These are phyloP conservation scores for Mamestra configurata DNA, from an alignment of 1,140 invertebrate species.

Conservation along the genomic window DNA sequence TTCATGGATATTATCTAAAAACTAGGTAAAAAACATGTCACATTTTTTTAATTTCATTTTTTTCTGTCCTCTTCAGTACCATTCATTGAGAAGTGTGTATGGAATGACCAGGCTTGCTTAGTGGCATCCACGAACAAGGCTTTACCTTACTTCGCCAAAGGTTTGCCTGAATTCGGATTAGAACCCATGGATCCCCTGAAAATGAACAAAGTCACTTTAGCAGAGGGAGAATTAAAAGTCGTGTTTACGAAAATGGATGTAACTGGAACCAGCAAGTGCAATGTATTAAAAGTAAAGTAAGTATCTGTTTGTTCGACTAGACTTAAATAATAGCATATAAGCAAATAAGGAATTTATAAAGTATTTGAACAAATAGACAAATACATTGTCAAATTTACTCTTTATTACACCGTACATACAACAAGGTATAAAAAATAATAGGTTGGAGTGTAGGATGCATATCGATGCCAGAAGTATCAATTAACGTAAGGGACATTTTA, in stretches of 20 bases:
- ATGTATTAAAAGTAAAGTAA: constrained; percentile 30
- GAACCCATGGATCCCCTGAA: constrained; percentile 33
- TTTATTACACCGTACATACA: no score
- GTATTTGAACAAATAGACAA: no score
- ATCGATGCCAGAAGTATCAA: no score
- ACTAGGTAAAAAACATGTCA: no score
- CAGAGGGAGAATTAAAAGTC: constrained; percentile 2
- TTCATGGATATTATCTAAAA: no score
- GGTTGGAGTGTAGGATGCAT: no score
- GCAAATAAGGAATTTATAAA: no score
- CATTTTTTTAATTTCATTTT: background rate
- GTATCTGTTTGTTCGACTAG: background rate
- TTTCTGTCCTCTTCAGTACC: constrained; percentile 37
- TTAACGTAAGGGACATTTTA: no score
- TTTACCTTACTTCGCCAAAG: constrained; percentile 6
- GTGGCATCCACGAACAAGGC: constrained; percentile 27
- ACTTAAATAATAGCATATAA: no score
- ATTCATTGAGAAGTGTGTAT: constrained; percentile 46
- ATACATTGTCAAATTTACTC: no score
- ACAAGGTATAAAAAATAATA: no score
- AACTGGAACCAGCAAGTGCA: background rate
- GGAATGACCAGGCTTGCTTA: constrained; percentile 40
- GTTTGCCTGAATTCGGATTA: constrained; percentile 19
- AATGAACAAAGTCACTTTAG: background rate
- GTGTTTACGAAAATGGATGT: constrained; percentile 7